Percentiles rank a stretch among this genome's conserved stretches.
phyloP scores from a whole-genome alignment of 2,888 invertebrate genomes.

The Lycocerus yunnanus region DNA sequence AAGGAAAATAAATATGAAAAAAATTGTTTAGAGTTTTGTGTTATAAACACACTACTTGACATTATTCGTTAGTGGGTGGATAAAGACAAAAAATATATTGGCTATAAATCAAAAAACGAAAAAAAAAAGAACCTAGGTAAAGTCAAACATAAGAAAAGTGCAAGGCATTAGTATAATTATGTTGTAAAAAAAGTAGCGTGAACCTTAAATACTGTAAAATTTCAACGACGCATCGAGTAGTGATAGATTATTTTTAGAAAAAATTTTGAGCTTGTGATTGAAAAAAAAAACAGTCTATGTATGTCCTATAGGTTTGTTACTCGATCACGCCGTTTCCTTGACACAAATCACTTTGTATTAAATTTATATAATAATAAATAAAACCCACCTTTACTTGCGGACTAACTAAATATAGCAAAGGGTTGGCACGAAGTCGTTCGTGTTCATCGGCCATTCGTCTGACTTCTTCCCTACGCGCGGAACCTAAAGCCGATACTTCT shows the following conservation, averaged over 20 bases:
- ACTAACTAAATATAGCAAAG: conserved; percentile 93
- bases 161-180: conserved; percentile 38
- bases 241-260: conserved; percentile 8
- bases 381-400: conserved; percentile 90
- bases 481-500: conserved; percentile 92
- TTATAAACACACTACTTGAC: conserved; percentile 23
- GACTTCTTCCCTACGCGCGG: conserved; percentile 92
- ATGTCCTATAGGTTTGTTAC: neutral
- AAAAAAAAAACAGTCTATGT: neutral
- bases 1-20: conserved; percentile 50
- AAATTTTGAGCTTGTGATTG: neutral
- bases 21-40: conserved; percentile 30
- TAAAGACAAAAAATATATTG: conserved; percentile 14
- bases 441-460: conserved; percentile 88
- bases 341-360: conserved; percentile 23
- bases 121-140: conserved; percentile 50
- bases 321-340: conserved; percentile 10
- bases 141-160: conserved; percentile 50
- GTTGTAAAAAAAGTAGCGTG: conserved; percentile 23
- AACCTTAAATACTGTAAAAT: conserved; percentile 15
- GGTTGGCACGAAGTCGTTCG: conserved; percentile 92
- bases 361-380: neutral
- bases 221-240: conserved; percentile 20
- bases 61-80: conserved; percentile 19
- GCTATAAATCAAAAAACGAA: conserved; percentile 18